Conservation (phyloP, 2,888 invertebrate genomes). For the Eupithecia centaureata region DNA sequence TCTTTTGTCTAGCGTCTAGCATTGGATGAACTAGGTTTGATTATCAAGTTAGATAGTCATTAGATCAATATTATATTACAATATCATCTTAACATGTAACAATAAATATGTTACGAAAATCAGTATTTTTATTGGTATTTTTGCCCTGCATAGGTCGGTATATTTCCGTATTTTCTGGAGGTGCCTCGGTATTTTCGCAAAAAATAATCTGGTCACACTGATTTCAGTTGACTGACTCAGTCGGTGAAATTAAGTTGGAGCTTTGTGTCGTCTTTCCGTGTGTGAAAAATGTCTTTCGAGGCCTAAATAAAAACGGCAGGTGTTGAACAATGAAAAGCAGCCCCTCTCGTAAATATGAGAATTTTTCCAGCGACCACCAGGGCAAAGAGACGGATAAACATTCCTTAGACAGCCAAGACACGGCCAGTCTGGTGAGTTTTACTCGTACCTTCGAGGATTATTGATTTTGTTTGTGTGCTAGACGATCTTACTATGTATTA, state of each 20-base stretch:
- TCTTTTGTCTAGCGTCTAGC: too few species aligned
- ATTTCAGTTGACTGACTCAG: slow-evolving; percentile 33
- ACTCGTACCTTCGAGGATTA: slow-evolving; percentile 48
- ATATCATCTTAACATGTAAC: too few species aligned
- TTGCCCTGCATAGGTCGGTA: too few species aligned
- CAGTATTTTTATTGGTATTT: too few species aligned
- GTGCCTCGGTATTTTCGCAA: too few species aligned
- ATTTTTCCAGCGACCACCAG: slow-evolving; percentile 76
- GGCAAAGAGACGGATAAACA: slow-evolving; percentile 79
- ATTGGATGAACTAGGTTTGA: too few species aligned
- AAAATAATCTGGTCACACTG: too few species aligned
- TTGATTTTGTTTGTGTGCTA: slow-evolving; percentile 44
- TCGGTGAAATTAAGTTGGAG: slow-evolving; percentile 62
- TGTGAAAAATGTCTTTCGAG: slow-evolving; percentile 73
- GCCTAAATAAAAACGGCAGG: slow-evolving; percentile 61
- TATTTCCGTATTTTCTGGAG: too few species aligned
- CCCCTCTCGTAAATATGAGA: slow-evolving; percentile 80
- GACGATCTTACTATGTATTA: slow-evolving; percentile 70
- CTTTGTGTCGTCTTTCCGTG: slow-evolving; percentile 64
- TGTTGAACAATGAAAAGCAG: slow-evolving; percentile 82
- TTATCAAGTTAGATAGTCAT: too few species aligned
- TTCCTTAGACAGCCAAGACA: slow-evolving; percentile 81
- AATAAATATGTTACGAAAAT: too few species aligned
- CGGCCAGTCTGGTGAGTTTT: slow-evolving; percentile 80
- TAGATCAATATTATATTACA: too few species aligned